Evolutionary conservation across 1,140 invertebrate genomes (phyloP).

Genomic region (Bactericera cockerelli): DNA sequence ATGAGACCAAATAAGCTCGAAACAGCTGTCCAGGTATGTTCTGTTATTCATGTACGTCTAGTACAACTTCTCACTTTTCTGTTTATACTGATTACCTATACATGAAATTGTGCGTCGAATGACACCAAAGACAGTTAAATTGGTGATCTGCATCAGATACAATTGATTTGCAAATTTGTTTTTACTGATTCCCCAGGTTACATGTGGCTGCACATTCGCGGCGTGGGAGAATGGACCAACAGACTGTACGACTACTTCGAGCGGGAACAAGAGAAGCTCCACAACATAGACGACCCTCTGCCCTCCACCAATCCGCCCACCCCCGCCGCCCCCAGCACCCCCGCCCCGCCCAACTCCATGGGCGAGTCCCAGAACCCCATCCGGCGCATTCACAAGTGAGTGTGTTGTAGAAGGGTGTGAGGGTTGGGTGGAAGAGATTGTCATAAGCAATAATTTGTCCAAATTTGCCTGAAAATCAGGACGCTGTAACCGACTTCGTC

Average conservation of each 20-base stretch:
- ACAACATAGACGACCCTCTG: constrained; percentile 38
- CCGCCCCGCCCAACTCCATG: constrained; percentile 19
- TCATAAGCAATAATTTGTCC: too few relatives aligned
- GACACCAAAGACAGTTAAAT: too few relatives aligned
- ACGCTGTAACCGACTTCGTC: too few relatives aligned
- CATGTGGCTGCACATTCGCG: constrained; percentile 85
- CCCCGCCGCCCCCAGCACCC: constrained; percentile 23
- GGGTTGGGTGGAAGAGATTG: too few relatives aligned
- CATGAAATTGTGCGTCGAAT: too few relatives aligned
- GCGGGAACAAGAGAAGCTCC: constrained; percentile 53
- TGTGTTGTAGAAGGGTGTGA: constrained; percentile 6
- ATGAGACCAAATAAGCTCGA: too few relatives aligned
- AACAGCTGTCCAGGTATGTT: too few relatives aligned
- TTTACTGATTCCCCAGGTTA: constrained; percentile 45
- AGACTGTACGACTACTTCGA: constrained; percentile 78
- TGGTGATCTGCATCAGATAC: too few relatives aligned
- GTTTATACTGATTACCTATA: too few relatives aligned
- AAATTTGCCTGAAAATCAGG: not conserved
- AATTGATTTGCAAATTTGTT: too few relatives aligned
- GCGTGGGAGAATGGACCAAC: constrained; percentile 90
- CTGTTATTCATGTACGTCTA: too few relatives aligned
- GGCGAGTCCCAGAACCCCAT: constrained; percentile 28
- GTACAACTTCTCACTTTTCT: too few relatives aligned
- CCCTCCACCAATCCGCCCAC: constrained; percentile 24
- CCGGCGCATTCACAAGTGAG: constrained; percentile 33